Evolutionary conservation across 2,888 invertebrate genomes (phyloP), one percentile per base, ranked within the genome.

Genomic region (Epistrophe eligans): DNA sequence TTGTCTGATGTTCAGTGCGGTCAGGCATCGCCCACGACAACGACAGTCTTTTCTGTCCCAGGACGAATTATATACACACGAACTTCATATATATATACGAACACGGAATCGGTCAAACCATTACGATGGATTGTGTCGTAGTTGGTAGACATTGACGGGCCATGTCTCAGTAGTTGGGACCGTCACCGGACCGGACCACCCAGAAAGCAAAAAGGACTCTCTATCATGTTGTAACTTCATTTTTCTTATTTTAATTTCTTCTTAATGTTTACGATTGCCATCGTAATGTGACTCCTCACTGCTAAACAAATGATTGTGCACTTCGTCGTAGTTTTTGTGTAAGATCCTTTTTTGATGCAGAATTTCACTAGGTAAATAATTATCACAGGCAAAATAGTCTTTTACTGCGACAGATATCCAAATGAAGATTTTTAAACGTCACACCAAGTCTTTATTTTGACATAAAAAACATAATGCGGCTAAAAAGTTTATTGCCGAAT

Each of bases 271-370:
- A 87, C 83, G 74, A 83, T 87, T 79, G 87, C 74, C 83, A 79
- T 83, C 83, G 83, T 87, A 87, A 87, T 87, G 83, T 83, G 83
- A 87, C 83, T 83, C 72, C 83, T 79, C 71, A 79, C 74, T 72
- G 71, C 87, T 83, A 71, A n/a, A 79, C 77, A 88, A 89, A 88
- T 88, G 89, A 84, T 80, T 84, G 83, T 88, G 89, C 88, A 85
- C 83, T 82, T 84, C 57, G 83, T 66, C 52, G 79, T 74, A 57
- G 67, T 80, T 38, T 62, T 84, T 50, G 76, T 79, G n/a, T 13
- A 19, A 11, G 35, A 32, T 58, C 28, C 70, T 62, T 72, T 67
- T 77, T 66, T 77, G 28, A 40, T 35, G 40, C 7, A 13, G 64
- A 60, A 62, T 55, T 62, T 64, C 70, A 67, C 71, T n/a, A 76